phyloP scores from a whole-genome alignment of 2,113 vertebrate species.

The Corythoichthys intestinalis region DNA sequence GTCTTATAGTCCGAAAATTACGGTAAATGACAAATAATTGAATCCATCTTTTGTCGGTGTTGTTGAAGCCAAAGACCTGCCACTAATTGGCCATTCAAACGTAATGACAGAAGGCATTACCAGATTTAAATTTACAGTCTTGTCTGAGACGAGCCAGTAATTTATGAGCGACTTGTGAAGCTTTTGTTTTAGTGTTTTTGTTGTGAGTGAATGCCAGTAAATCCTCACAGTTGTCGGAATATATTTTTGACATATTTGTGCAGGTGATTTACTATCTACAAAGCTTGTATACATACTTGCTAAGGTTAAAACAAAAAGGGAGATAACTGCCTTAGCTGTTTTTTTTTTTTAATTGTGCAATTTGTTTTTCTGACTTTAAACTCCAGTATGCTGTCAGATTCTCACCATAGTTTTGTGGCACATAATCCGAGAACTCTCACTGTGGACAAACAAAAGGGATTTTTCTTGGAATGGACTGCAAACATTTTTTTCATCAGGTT shows the following conservation, averaged over 20 bases:
- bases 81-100: background rate
- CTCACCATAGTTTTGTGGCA: constrained; percentile 54
- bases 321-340: constrained; percentile 43
- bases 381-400: background rate
- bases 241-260: background rate
- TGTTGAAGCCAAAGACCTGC: constrained; percentile 51
- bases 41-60: constrained; percentile 5
- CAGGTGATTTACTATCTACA: background rate
- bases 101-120: background rate
- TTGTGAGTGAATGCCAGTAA: background rate
- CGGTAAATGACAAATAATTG: background rate
- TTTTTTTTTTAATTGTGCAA: constrained; percentile 45
- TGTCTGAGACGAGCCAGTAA: background rate
- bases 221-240: background rate
- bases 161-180: constrained; percentile 2
- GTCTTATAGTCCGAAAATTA: too few relatives aligned
- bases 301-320: background rate
- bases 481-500: constrained; percentile 31
- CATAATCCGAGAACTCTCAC: constrained; percentile 53
- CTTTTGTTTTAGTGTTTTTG: background rate
- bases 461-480: constrained; percentile 43
- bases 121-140: constrained; percentile 4
- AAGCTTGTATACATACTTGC: background rate
- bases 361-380: constrained; percentile 46
- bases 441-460: constrained; percentile 6